Percentiles rank a stretch among this genome's conserved stretches.
These are phyloP conservation scores for Bembecia ichneumoniformis DNA, from an alignment of 2,888 invertebrate genomes.

Conservation along the genomic window DNA sequence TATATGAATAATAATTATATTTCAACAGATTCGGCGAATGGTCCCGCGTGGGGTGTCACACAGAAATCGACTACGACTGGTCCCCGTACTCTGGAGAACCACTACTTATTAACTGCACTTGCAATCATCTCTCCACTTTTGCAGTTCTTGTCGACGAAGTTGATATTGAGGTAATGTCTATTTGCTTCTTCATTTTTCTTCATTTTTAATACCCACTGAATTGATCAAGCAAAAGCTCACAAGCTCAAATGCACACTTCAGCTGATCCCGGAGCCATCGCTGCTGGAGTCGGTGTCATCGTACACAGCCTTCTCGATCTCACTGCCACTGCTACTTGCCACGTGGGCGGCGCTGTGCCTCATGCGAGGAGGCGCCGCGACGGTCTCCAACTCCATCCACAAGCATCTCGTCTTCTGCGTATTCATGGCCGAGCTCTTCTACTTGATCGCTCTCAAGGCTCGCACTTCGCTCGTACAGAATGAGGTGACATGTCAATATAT, in stretches of 20 bases:
- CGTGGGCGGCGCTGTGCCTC: slow-evolving; percentile 85
- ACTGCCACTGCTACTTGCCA: slow-evolving; percentile 82
- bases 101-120: slow-evolving; percentile 90
- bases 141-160: slow-evolving; percentile 92
- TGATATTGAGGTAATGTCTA: slow-evolving; percentile 82
- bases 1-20: slow-evolving; percentile 13
- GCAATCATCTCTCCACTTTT: slow-evolving; percentile 91
- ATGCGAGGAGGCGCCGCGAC: slow-evolving; percentile 86
- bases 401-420: slow-evolving; percentile 92
- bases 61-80: slow-evolving; percentile 81
- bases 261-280: slow-evolving; percentile 89
- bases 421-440: slow-evolving; percentile 89
- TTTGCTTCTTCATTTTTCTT: too few relatives aligned
- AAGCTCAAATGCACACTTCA: slow-evolving; percentile 23
- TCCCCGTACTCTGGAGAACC: slow-evolving; percentile 69
- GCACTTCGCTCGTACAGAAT: slow-evolving; percentile 83
- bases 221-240: too few relatives aligned
- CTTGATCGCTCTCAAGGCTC: slow-evolving; percentile 87
- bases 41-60: slow-evolving; percentile 92
- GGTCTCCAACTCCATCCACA: slow-evolving; percentile 94
- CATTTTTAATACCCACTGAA: too few relatives aligned
- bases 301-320: slow-evolving; percentile 91
- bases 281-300: slow-evolving; percentile 88
- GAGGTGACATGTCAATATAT: slow-evolving; percentile 71
- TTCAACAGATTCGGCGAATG: slow-evolving; percentile 79